phyloP scores from a whole-genome alignment of 2,113 vertebrate genomes.

The Fulica atra region DNA sequence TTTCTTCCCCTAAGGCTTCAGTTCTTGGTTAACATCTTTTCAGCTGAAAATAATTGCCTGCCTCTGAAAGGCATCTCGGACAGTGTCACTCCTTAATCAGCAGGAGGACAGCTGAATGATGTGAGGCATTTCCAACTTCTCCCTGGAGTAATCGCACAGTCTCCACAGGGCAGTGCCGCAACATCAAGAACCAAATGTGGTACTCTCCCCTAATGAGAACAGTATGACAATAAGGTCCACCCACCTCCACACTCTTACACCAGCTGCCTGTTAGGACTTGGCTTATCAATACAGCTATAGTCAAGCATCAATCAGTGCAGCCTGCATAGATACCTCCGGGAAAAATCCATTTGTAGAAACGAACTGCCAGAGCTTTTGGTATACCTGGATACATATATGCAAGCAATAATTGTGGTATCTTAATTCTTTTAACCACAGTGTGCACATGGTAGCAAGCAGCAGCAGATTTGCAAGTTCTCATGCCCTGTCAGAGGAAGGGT shows the following conservation, averaged over 20 bases:
- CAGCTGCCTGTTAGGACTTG: neutral
- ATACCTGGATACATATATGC: neutral
- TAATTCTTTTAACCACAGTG: neutral
- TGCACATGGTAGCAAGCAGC: neutral
- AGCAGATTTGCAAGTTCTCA: neutral
- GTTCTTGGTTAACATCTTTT: slow-evolving; percentile 12
- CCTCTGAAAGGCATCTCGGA: neutral
- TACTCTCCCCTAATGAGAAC: neutral
- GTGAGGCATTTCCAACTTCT: slow-evolving; percentile 1
- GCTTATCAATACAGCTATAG: neutral
- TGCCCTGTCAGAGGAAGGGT: neutral
- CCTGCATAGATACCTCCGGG: neutral
- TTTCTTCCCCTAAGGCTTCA: neutral
- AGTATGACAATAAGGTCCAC: neutral
- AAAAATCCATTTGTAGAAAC: neutral
- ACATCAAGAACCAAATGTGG: neutral
- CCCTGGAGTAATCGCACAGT: neutral
- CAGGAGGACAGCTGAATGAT: slow-evolving; percentile 15
- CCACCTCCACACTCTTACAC: neutral
- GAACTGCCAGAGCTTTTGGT: neutral
- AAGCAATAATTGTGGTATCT: neutral
- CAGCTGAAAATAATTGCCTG: slow-evolving; percentile 40
- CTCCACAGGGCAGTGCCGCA: neutral
- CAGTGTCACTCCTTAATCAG: slow-evolving; percentile 24
- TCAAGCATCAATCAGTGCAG: neutral